Evolutionary conservation across 1,140 invertebrate species (phyloP), one percentile per base, ranked within the genome.

Genomic region (Holotrichia oblita): DNA sequence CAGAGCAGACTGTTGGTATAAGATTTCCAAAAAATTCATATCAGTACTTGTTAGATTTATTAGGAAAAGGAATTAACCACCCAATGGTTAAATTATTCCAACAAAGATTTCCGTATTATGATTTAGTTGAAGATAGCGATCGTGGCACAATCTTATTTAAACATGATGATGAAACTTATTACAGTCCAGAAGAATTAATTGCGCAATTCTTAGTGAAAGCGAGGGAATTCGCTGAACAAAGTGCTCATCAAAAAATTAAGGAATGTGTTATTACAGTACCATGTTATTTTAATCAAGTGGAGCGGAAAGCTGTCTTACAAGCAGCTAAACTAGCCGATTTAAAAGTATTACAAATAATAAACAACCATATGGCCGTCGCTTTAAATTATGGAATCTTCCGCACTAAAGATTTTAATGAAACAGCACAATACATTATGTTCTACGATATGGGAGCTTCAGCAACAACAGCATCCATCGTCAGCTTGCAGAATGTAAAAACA

Each of bases 381-480:
- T 90, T 99, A 14, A 99, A 99, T 87, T 99, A 99, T 89, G 99
- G 98, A 0, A 97, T 99, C 78, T 99, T 98, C 86, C 89, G 96
- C 81, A 90, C 95, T 3, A 98, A 98, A 88, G 96, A 98, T 86
- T 98, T 99, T 83, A 99, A 99, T 87, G 94, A 96, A 81, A 95
- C 97, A 4, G 91, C 95, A 1, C 95, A 96, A 85, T 95, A 98
- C 83, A 93, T 99, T 61, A 90, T 99, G 85, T 98, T 99, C 87
- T 99, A 97, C 87, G 98, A 99, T 86, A 98, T 99, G 96, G 99
- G 99, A 3, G 96, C 98, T 0, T 93, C 94, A 4, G 96, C 94
- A 81, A 99, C 98, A 0, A 94, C 95, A 14, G 98, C 95, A 0
- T 95, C 97, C 0, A 88, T 99, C 40, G 96, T 98, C 10, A 93